Conservation (phyloP, 2,797 vertebrate species). For the Holocentrus rufus region DNA sequence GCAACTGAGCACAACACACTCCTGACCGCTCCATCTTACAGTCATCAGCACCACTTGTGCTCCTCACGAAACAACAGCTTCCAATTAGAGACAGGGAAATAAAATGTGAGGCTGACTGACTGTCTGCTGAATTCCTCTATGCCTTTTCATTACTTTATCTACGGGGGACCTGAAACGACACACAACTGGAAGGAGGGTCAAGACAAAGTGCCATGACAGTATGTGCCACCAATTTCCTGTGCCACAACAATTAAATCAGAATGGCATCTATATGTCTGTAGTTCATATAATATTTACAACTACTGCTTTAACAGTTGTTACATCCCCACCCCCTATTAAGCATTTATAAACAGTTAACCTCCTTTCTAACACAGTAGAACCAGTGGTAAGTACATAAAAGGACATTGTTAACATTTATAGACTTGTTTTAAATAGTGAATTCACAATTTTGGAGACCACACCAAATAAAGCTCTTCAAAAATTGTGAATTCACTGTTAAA, state of each 20-base stretch:
- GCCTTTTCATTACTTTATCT: constrained; percentile 24
- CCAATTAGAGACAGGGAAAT: constrained; percentile 57
- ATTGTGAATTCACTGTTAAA: too few species aligned
- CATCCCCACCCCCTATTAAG: too few species aligned
- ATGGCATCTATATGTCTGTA: constrained; percentile 8
- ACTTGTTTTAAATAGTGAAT: too few species aligned
- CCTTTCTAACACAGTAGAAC: too few species aligned
- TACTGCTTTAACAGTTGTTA: too few species aligned
- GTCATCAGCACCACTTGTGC: constrained; percentile 54
- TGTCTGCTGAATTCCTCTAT: constrained; percentile 45
- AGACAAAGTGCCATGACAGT: constrained; percentile 59
- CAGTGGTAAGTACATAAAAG: too few species aligned
- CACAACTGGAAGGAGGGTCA: constrained; percentile 60
- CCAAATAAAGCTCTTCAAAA: too few species aligned
- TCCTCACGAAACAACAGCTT: constrained; percentile 53
- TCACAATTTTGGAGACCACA: too few species aligned
- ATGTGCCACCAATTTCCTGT: neutral
- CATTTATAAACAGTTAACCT: too few species aligned
- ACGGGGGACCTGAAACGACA: constrained; percentile 65
- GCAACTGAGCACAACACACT: constrained; percentile 26
- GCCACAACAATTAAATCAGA: constrained; percentile 45
- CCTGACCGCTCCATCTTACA: constrained; percentile 50
- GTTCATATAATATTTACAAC: too few species aligned
- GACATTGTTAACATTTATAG: too few species aligned
- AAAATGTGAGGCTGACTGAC: constrained; percentile 32